Base-by-base conservation (phyloP, 1,140 invertebrate genomes). In the Solenopsis fugax region DNA sequence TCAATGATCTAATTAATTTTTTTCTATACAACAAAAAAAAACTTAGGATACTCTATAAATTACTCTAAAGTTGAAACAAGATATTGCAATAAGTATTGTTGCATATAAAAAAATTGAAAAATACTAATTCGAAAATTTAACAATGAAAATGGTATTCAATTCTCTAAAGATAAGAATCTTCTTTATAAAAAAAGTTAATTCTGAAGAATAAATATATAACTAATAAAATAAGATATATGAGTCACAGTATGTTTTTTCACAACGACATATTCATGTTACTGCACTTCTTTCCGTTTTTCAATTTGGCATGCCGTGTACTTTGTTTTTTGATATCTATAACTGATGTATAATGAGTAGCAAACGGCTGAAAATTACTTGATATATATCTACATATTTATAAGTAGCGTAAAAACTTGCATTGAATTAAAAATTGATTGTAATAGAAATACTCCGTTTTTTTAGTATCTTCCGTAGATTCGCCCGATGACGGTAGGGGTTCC, bases 401-500 rank as follows among this genome's bases (percentile, higher is more conserved):
- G 52, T 86, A 86, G 50, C 1, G 12, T 75, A 73, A 60, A 72
- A 72, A 50, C 41, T 48, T 75, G 80, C 41, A 80, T 45, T 78
- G 60, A 82, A 91, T 85, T 84, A 2, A 90, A 93, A 93, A 41
- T 76, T 69, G 67, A 90, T 92, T 93, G 91, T 95, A 95, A 95
- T 93, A 92, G 90, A 92, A 48, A 92, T 92, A 88, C 92, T 93
- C 90, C 95, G 92, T 95, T 94, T 81, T 64, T 81, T 94, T 96
- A 95, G 95, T 95, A 94, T 95, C 94, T 95, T 95, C 95, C 95
- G 94, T 96, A 97, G 97, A 98, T 96, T 97, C 97, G 34, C 97
- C 97, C 48, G 97, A 98, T 93, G 97, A 98, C 91, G 97, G 97
- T 92, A 96, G 97, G 94, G 97, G 96, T 86, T 96, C 97, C 91